Conservation (phyloP, 2,797 vertebrate species). For the Morelia viridis region DNA sequence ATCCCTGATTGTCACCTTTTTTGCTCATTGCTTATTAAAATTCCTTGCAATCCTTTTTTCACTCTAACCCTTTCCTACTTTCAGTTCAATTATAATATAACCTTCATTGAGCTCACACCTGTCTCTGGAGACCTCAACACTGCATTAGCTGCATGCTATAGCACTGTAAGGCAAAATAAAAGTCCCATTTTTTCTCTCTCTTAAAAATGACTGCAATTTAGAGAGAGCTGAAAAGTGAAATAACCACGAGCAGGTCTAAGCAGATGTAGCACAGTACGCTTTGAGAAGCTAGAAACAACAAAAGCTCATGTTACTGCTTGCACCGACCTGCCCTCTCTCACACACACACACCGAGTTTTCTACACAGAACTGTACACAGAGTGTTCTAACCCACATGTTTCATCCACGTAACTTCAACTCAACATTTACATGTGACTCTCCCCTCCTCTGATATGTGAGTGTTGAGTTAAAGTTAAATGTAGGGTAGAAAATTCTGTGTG, state of each 20-base stretch:
- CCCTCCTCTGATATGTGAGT: neutral
- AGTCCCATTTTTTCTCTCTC: slow-evolving; percentile 27
- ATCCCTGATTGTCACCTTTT: slow-evolving; percentile 45
- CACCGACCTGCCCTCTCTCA: neutral
- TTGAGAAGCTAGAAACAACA: slow-evolving; percentile 1
- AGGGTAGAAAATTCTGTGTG: neutral
- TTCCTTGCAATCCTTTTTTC: slow-evolving; percentile 10
- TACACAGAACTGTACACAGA: neutral
- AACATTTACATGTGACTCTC: slow-evolving; percentile 3
- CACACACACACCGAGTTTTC: neutral
- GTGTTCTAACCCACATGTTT: neutral
- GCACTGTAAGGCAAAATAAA: slow-evolving; percentile 62
- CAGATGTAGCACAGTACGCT: slow-evolving; percentile 5
- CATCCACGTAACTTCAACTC: neutral
- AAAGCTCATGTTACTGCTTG: neutral
- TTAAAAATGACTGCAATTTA: slow-evolving; percentile 50
- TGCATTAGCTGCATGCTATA: slow-evolving; percentile 52
- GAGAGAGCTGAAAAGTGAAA: slow-evolving; percentile 32
- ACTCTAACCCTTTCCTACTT: slow-evolving; percentile 63
- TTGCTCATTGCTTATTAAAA: slow-evolving; percentile 22
- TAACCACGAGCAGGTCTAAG: neutral
- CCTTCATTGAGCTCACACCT: slow-evolving; percentile 65
- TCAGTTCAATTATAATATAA: slow-evolving; percentile 67
- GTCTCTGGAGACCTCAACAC: slow-evolving; percentile 50
- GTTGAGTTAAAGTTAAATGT: neutral